Evolutionary conservation across 2,113 vertebrate genomes (phyloP).

Genomic region (Rattus rattus): DNA sequence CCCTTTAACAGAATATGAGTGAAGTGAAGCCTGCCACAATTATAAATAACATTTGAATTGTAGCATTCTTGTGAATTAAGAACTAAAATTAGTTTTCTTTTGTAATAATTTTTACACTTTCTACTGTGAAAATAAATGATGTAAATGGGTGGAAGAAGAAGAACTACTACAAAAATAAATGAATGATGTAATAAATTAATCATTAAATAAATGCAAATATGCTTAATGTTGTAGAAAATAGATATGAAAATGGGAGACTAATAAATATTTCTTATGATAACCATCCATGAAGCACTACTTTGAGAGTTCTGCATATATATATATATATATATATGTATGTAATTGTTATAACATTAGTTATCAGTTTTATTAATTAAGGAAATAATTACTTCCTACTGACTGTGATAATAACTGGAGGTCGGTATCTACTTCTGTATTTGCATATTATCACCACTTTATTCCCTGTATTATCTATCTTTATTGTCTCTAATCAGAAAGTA

Average conservation of each 20-base stretch:
- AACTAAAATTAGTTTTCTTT: constrained; percentile 13
- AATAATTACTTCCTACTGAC: not conserved
- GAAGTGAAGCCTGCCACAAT: not conserved
- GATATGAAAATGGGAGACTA: constrained; percentile 25
- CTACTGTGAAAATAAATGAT: not conserved
- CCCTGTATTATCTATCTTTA: not conserved
- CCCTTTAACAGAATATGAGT: not conserved
- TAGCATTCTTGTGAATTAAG: not conserved
- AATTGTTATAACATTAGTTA: constrained; percentile 7
- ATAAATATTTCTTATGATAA: constrained; percentile 4
- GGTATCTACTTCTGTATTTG: not conserved
- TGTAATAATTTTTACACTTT: constrained; percentile 34
- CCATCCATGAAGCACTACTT: not conserved
- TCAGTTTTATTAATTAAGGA: not conserved
- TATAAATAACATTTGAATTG: not conserved
- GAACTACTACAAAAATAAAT: not conserved
- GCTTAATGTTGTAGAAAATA: constrained; percentile 31
- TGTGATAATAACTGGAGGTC: not conserved
- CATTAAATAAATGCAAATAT: constrained; percentile 39
- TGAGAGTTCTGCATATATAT: not conserved
- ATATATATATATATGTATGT: not conserved
- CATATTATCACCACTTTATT: not conserved
- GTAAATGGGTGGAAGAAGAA: constrained; percentile 24
- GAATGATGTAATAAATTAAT: constrained; percentile 49
- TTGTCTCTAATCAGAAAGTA: not conserved